phyloP scores from a whole-genome alignment of 2,113 vertebrate genomes.

The Thunnus maccoyii region DNA sequence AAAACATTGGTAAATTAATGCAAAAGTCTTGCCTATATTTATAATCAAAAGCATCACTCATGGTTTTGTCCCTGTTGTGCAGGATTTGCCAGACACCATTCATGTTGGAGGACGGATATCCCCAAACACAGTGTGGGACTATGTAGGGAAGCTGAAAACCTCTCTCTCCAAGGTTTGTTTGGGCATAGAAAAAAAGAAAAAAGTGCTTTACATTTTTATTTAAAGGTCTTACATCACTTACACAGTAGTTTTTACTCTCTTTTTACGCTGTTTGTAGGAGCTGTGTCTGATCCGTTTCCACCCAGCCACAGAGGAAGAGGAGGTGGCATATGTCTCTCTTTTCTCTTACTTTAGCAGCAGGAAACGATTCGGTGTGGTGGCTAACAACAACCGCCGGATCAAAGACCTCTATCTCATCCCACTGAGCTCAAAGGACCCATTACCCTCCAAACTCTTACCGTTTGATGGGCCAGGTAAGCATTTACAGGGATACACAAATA shows the following conservation, averaged over 20 bases:
- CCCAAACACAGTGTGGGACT: slow-evolving; percentile 98
- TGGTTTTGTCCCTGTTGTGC: slow-evolving; percentile 50
- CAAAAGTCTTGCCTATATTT: background rate
- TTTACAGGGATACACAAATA: slow-evolving; percentile 63
- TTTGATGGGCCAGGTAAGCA: slow-evolving; percentile 99
- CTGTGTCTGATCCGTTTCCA: slow-evolving; percentile 98
- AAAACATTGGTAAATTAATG: background rate
- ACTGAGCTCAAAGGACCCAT: slow-evolving; percentile 93
- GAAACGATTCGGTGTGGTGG: slow-evolving; percentile 95
- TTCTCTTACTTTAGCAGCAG: slow-evolving; percentile 99
- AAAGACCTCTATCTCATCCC: slow-evolving; percentile 99
- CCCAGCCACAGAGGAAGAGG: slow-evolving; percentile 97
- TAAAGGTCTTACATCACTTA: background rate
- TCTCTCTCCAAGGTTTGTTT: slow-evolving; percentile 94
- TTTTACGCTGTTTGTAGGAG: slow-evolving; percentile 85
- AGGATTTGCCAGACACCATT: slow-evolving; percentile 99
- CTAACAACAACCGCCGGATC: slow-evolving; percentile 96
- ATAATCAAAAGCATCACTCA: no score
- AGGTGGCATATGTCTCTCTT: slow-evolving; percentile 97
- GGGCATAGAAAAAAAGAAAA: background rate
- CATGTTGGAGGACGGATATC: slow-evolving; percentile 96
- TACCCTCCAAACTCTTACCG: slow-evolving; percentile 96
- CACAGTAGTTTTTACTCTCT: background rate
- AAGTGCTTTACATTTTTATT: background rate
- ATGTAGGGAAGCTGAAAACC: slow-evolving; percentile 97